Base-by-base conservation (phyloP, 2,888 invertebrate genomes). In the Himalopsyche anomala region DNA sequence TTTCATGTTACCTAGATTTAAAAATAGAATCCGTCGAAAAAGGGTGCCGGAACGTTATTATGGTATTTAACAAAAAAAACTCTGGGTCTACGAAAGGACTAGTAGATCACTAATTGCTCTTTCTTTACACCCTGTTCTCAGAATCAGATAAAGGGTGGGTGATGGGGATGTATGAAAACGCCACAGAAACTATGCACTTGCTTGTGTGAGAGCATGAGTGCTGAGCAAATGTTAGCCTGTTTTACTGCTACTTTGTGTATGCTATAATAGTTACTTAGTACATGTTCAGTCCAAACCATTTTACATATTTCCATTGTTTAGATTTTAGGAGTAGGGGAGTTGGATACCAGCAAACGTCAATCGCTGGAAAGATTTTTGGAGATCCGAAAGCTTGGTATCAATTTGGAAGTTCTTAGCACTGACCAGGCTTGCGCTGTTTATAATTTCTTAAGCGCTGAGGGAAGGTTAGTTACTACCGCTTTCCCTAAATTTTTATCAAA, bases 391-490 rank as follows among this genome's bases (percentile, higher is more conserved):
- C 91, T 94, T 82, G 94, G 93, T 87, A 94, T 98, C 38, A 95
- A 95, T 90, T 92, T 96, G 12, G 99, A 99, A 92, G 93, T 99
- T 80, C 91, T 98, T 81, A 94, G 96, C 0, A 96, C 97, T 0
- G 96, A 97, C 89, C 95, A 96, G 90, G 99, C 99, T 0, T 96
- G 97, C 89, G 93, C 97, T 2, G 97, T 97, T 0, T 99, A 97
- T 91, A 99, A 99, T 92, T 99, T 98, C 90, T 92, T 99, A 69
- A 97, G 96, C 91, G 94, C 96, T 0, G 99, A 99, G 91, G 95
- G 95, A 82, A 91, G 95, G 95, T 95, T 38, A 89, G 90, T 62
- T 62, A 19, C 8, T n/a, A 62, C n/a, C 28, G 28, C 28, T 28
- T 28, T 28, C 28, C 28, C 28, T 1, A 28, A 28, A 28, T 28